A percentile compares a stretch with the other conserved stretches of the same genome.
phyloP scores from a whole-genome alignment of 2,888 invertebrate genomes.

The Acleris emargana region DNA sequence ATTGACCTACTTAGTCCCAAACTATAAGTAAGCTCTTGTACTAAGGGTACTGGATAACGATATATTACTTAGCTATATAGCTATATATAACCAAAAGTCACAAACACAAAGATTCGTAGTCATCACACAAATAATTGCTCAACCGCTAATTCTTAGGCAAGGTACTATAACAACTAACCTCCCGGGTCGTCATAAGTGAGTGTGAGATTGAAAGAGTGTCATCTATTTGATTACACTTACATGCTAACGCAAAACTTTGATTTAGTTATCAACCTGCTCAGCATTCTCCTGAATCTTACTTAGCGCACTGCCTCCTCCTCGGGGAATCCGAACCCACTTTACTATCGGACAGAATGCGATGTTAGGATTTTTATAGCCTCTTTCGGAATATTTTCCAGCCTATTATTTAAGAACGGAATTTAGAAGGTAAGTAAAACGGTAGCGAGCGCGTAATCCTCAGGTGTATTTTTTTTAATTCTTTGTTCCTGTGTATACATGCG shows the following conservation, averaged over 20 bases:
- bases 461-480: conserved; percentile 22
- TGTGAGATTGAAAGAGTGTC: no score
- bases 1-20: no score
- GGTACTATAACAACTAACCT: no score
- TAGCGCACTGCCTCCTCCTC: conserved; percentile 32
- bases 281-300: conserved; percentile 24
- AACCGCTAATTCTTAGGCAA: no score
- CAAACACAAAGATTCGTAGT: no score
- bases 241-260: neutral
- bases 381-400: conserved; percentile 33
- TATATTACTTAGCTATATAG: no score
- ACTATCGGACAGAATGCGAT: conserved; percentile 43
- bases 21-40: no score
- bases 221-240: no score
- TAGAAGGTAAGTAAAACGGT: conserved; percentile 18
- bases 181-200: no score
- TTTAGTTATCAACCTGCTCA: neutral
- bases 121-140: no score
- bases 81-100: no score
- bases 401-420: conserved; percentile 29
- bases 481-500: conserved; percentile 15
- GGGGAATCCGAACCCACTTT: conserved; percentile 40
- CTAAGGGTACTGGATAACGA: no score
- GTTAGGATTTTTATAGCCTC: conserved; percentile 37
- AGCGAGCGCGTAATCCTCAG: conserved; percentile 19